Evolutionary conservation across 1,140 invertebrate genomes (phyloP), one percentile per base, ranked within the genome.

Genomic region (Oryctes rhinoceros): DNA sequence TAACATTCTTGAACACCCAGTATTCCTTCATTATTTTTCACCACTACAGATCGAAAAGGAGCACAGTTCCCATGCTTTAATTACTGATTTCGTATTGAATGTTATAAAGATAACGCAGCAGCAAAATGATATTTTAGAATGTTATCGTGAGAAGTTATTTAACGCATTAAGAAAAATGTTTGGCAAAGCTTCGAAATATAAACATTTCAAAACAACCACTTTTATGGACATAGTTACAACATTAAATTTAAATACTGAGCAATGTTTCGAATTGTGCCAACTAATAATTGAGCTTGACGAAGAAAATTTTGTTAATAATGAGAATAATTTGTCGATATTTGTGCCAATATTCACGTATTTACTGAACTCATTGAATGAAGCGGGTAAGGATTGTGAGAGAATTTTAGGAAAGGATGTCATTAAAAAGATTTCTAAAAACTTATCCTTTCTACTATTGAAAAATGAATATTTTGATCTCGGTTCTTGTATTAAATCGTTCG

Each of bases 11-110:
- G 89, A 88, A 81, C 89, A 92, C 86, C 88, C 89, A 35, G 85
- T 89, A 79, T 82, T 92, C 71, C 82, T 92, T 4, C 87, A 90
- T 82, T 89, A 89, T 83, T 92, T 91, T 82, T 88, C 88, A 79
- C 88, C 89, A 35, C 82, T 90, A 20, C 83, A 88, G 81, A 89
- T 89, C 83, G 85, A 85, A 48, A 84, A 87, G 10, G 20, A 30
- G 7, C 11, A 24, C 10, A 35, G 1, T 0, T 24, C 65, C 11
- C 18, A 71, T 37, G 65, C 65, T 30, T 76, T 76, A 15, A 47
- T 44, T 24, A 76, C 75, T 1, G n/a, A 48, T 7, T 76, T 76
- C 20, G 18, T 76, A 11, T 44, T 48, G 20, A 48, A 76, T 18
- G 10, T 76, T 37, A 76, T 76, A 71, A 71, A 71, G 24, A 30